Base-by-base conservation (phyloP, 2,113 vertebrate genomes). In the Dinomys branickii region DNA sequence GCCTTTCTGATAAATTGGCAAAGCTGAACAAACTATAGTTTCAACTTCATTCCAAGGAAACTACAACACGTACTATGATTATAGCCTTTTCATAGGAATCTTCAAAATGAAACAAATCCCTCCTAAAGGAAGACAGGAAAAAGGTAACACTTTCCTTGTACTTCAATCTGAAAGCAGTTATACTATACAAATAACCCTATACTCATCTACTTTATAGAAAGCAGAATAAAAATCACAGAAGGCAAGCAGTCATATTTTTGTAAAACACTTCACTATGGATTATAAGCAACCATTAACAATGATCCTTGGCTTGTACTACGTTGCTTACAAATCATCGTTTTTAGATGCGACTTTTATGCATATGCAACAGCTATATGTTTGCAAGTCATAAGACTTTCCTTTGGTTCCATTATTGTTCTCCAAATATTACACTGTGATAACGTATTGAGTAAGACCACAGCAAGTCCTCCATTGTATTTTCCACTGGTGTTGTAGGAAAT, bases 61-160 rank as follows among this genome's bases (percentile, higher is more conserved):
- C 17, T 78, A 61, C 38, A 85, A 47, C 4, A 13, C 24, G 33
- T 59, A 86, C 35, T 84, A n/a, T 35, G 78, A 88, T 56, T 86
- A 38, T 10, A 92, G 35, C 22, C 20, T 87, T 92, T 96, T 94
- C 77, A 73, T 58, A 65, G 82, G 19, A 93, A 54, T 89, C 50
- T 93, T 97, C 65, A 86, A 88, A 90, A 63, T 94, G 85, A 95
- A 96, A 93, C 19, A 91, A 75, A 96, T 88, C 9, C 11, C 35
- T 93, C 59, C 65, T 19, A 7, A 20, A 77, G 85, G 83, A 96
- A 59, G 47, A 38, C 13, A 71, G 11, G 82, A 52, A 92, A n/a
- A 26, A 84, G 44, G 73, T 91, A 94, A 93, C 92, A 96, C 88
- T 92, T 80, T 47, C 22, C 77, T 7, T 96, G 80, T 85, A 44